A percentile compares a stretch with the other conserved stretches of the same genome.
These are phyloP conservation scores for Troilus luridus DNA, from an alignment of 2,888 invertebrate species.

Conservation along the genomic window DNA sequence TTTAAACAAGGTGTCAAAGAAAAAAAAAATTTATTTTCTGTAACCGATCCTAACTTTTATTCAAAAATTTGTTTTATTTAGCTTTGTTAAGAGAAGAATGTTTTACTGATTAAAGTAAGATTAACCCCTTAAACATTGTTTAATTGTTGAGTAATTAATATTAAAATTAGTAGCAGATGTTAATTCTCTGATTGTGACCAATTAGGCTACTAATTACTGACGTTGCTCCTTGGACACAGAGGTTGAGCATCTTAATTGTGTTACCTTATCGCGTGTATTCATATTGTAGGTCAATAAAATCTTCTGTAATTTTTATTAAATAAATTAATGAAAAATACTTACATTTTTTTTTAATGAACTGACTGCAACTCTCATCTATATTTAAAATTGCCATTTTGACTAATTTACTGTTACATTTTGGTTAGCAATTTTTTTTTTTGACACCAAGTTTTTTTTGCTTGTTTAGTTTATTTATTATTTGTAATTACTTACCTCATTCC, in stretches of 20 bases:
- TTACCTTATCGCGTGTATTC: background rate
- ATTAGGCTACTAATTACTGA: background rate
- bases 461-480: slow-evolving; percentile 18
- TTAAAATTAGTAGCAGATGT: background rate
- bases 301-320: background rate
- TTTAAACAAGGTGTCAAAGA: slow-evolving; percentile 8
- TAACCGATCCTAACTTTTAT: background rate
- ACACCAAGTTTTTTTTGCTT: slow-evolving; percentile 16
- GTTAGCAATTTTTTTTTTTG: background rate
- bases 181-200: background rate
- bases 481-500: slow-evolving; percentile 22
- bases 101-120: too few relatives aligned
- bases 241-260: background rate
- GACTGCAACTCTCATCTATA: background rate
- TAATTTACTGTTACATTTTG: background rate
- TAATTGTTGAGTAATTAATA: too few relatives aligned
- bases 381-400: background rate
- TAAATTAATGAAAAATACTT: background rate
- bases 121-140: too few relatives aligned
- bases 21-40: background rate
- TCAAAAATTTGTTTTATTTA: background rate
- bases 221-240: background rate
- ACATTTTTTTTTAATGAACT: background rate
- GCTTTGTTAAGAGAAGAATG: too few relatives aligned
- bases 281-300: background rate